These are phyloP conservation scores for Mormoops blainvillei DNA, from an alignment of 2,113 vertebrate genomes.

Conservation along the genomic window DNA sequence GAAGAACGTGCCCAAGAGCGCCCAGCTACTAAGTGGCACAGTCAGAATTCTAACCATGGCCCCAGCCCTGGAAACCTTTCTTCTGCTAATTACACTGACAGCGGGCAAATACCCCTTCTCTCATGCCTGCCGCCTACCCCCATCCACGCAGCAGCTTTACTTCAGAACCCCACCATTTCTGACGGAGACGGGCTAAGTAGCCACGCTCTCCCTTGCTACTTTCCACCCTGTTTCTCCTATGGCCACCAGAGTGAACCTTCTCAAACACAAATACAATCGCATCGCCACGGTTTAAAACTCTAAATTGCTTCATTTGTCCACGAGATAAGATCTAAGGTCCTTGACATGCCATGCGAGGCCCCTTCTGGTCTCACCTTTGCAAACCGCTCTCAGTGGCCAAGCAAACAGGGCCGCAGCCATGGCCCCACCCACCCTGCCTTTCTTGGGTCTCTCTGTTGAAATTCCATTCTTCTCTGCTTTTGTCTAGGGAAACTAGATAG, in stretches of 20 bases:
- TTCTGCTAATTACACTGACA: neutral
- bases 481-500: neutral
- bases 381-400: neutral
- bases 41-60: neutral
- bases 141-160: fast-evolving
- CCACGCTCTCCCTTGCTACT: neutral
- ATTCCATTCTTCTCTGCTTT: neutral
- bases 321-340: neutral
- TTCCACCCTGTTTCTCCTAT: neutral
- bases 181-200: neutral
- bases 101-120: neutral
- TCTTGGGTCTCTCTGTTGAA: neutral
- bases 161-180: neutral
- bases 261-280: neutral
- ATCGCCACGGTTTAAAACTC: neutral
- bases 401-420: neutral
- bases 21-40: neutral
- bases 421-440: neutral
- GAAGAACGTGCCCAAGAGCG: neutral
- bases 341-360: neutral
- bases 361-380: neutral
- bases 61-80: neutral
- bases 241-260: neutral
- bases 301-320: neutral
- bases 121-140: neutral